Evolutionary conservation across 1,140 invertebrate genomes (phyloP), one percentile per base, ranked within the genome.

Genomic region (Mycetomoellerius zeteki): DNA sequence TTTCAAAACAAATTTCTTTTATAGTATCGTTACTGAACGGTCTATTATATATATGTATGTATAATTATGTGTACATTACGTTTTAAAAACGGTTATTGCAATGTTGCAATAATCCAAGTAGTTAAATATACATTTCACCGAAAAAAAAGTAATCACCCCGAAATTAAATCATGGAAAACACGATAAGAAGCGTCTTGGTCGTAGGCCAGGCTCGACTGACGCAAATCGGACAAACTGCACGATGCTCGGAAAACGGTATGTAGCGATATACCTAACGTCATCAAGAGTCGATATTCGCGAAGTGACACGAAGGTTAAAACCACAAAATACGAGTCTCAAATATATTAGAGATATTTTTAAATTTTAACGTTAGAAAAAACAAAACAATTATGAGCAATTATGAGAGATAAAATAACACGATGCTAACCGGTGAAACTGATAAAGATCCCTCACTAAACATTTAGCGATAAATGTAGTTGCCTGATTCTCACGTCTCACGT

Each of bases 101-200:
- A 60, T 27, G 30, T 47, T 21, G 21, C 16, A 50, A 77, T 72
- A 65, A 84, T 84, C 27, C 33, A 50, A 19, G 19, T 24, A 47
- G 10, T 58, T 7, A 43, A 60, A 52, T 52, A 52, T 24, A 37
- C 21, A 37, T 43, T 60, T 27, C 47, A 37, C 27, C 19, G 19
- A 71, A 54, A 78, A 64, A 56, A 16, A 43, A 69, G 73, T 47
- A 80, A 76, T 86, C 52, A 1, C 2, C 16, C 33, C 27, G 19
- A 80, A 33, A 76, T 75, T 69, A 76, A 37, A 37, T 37, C 16
- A 7, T 50, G 50, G 37, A 85, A 78, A 85, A 84, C 78, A 73
- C n/a, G 73, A 73, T 33, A 69, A 56, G 73, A 52, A n/a, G 52
- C 16, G n/a, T 19, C 0, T 84, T 80, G 73, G 56, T 88, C 73